Conservation (phyloP, 2,888 invertebrate genomes). For the Andrena trimmerana region DNA sequence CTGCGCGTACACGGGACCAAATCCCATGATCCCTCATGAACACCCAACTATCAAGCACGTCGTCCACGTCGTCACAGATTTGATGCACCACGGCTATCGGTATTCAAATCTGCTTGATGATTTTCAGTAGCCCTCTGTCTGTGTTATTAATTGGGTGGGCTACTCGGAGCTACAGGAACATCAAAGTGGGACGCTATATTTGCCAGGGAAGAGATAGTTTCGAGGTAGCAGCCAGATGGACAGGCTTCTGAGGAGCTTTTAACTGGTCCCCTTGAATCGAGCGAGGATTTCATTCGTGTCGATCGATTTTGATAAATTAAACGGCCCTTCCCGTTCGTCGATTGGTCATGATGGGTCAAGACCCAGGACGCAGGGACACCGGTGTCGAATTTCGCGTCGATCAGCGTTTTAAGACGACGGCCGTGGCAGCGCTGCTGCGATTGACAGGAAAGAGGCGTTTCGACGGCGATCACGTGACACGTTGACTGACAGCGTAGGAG, state of each 20-base stretch:
- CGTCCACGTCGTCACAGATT: not conserved
- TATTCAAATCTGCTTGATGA: not conserved
- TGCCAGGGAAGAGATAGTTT: not conserved
- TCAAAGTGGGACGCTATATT: not conserved
- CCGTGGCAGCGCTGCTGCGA: not conserved
- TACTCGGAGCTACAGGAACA: not conserved
- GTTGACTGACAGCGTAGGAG: not conserved
- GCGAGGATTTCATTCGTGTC: not conserved
- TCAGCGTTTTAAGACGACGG: not conserved
- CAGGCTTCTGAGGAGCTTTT: not conserved
- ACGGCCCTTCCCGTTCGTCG: not conserved
- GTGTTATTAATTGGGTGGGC: not conserved
- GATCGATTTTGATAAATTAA: not conserved
- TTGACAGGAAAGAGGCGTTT: not conserved
- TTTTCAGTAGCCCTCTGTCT: not conserved
- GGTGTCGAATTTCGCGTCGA: not conserved
- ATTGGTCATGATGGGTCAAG: not conserved
- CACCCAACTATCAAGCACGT: too few species aligned
- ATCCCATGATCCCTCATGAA: too few species aligned
- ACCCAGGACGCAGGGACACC: not conserved
- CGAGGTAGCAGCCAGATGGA: not conserved
- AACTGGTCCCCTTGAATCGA: not conserved
- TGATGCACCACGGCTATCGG: not conserved
- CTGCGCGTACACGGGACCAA: too few species aligned
- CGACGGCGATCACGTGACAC: too few species aligned